Base-by-base conservation (phyloP, 2,797 vertebrate genomes). In the Paguma larvata region DNA sequence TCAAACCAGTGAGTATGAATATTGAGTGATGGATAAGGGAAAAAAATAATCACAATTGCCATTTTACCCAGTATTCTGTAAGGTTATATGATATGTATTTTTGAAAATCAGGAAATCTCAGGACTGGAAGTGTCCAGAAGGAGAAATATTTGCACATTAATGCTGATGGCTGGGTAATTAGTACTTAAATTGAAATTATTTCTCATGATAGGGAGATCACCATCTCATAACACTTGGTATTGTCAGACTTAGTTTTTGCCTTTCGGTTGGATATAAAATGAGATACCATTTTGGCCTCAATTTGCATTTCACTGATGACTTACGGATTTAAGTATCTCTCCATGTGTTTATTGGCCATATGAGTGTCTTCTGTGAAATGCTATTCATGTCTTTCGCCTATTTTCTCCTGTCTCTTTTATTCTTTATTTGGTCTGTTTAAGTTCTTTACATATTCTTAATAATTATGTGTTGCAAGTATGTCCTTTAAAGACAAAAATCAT, bases 1-100 rank as follows among this genome's bases (percentile, higher is more conserved):
- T 99, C 98, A 99, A 99, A 98, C 99, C 99, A 6, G 99, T 99
- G 91, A 99, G 99, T 99, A 70, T 63, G 63, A 4, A 41, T 30
- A 4, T 0, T 48, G 41, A 48, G 1, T 85, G 51, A 94, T 41
- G 0, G n/a, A 4, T 89, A 70, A 85, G 32, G 18, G 53, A 79
- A 19, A 59, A 77, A 19, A 14, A 0, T 8, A 48, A 75, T 30
- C 85, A 44, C 63, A 75, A 67, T 30, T 44, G 15, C 67, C 65
- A 9, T 80, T 90, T 72, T 56, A 80, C 25, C 23, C 13, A 10
- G 1, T 68, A 65, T 72, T 56, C 10, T 62, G 6, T 15, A 93
- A 88, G 25, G 12, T n/a, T 32, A 32, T 82, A 44, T 25, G 72
- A 77, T 68, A 67, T 13, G 0, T 46, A 67, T 23, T 91, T 97